Evolutionary conservation across 2,113 vertebrate species (phyloP).

Genomic region (Malurus alboscapulatus): DNA sequence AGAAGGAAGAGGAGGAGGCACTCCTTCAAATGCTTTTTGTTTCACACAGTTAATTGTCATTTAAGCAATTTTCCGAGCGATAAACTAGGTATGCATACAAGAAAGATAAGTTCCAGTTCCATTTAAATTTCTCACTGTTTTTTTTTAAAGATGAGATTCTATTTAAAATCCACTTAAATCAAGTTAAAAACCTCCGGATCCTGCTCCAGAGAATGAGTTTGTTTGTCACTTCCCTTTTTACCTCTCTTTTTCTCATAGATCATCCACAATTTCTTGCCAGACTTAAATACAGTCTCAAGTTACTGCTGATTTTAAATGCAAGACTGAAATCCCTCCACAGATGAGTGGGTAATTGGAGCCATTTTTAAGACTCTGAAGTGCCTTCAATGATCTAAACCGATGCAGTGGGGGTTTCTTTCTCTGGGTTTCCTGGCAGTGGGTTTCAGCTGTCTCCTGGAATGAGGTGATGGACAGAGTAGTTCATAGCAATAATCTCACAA

Average conservation of each 20-base stretch:
- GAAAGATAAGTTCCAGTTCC: neutral
- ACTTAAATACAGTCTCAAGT: neutral
- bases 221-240: conserved; percentile 38
- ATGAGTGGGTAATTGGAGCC: conserved; percentile 24
- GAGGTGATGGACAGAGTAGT: neutral
- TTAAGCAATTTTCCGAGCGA: neutral
- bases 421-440: neutral
- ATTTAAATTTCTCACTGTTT: neutral
- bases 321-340: conserved; percentile 3
- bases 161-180: neutral
- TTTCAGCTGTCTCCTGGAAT: neutral
- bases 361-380: conserved; percentile 51
- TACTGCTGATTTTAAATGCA: conserved; percentile 14
- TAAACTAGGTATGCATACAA: neutral
- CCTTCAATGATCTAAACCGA: conserved; percentile 14
- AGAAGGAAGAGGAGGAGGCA: conserved; percentile 17
- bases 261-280: neutral
- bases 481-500: conserved; percentile 43
- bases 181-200: neutral
- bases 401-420: neutral
- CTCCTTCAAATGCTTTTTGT: conserved; percentile 26
- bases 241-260: conserved; percentile 15
- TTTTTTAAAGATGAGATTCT: neutral
- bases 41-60: neutral
- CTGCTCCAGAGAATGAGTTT: neutral